A percentile compares a stretch with the other conserved stretches of the same genome.
Evolutionary conservation across 2,797 vertebrate genomes (phyloP).

Genomic region (Melanotaenia maccullochi): DNA sequence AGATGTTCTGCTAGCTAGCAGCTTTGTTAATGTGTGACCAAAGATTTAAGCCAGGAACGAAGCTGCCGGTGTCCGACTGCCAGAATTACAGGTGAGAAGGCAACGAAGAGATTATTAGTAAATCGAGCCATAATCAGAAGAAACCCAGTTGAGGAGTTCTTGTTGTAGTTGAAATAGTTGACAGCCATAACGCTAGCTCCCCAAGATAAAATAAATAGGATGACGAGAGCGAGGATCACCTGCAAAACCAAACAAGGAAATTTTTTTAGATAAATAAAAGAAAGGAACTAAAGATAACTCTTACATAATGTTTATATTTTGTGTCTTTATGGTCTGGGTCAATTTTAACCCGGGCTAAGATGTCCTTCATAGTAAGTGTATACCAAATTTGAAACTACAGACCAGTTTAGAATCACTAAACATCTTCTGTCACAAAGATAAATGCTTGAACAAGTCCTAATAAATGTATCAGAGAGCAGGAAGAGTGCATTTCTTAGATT

Average conservation of each 20-base stretch:
- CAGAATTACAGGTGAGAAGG: constrained; percentile 81
- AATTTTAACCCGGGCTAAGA: no score
- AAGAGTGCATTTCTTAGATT: no score
- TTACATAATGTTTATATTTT: no score
- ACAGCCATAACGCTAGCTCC: constrained; percentile 84
- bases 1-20: not conserved
- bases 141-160: constrained; percentile 61
- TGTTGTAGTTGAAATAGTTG: constrained; percentile 86
- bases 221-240: constrained; percentile 84
- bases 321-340: no score
- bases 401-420: no score
- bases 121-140: constrained; percentile 83
- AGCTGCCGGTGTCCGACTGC: constrained; percentile 81
- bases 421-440: no score
- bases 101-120: constrained; percentile 82
- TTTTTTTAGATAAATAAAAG: not conserved
- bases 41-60: constrained; percentile 74
- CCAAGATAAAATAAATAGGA: constrained; percentile 85
- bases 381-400: no score
- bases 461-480: no score
- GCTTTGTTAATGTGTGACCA: constrained; percentile 53
- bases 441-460: no score
- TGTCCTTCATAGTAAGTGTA: no score
- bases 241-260: constrained; percentile 40
- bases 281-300: not conserved